Conservation (phyloP, 2,113 vertebrate species). For the Ptilorrhoa leucosticta region DNA sequence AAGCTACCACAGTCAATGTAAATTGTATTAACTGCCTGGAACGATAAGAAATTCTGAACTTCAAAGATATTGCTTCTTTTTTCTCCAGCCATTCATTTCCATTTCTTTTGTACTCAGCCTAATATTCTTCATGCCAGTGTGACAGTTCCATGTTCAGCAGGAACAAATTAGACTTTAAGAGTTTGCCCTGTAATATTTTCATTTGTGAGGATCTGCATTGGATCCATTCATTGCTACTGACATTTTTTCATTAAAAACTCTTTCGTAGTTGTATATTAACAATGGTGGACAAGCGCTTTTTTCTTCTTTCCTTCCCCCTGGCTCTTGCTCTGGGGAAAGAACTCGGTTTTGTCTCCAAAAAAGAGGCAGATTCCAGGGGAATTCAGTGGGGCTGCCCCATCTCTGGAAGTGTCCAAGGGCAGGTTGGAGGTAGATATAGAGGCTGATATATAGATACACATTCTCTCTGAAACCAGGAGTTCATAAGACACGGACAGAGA, state of each 20-base stretch:
- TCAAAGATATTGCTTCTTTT: neutral
- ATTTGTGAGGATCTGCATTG: neutral
- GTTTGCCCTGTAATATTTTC: neutral
- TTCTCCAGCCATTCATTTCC: neutral
- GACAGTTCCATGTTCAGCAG: neutral
- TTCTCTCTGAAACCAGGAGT: neutral
- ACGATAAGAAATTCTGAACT: neutral
- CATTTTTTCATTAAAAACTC: neutral
- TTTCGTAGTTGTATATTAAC: neutral
- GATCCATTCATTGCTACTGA: neutral
- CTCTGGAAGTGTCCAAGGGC: neutral
- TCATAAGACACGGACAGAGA: conserved; percentile 22
- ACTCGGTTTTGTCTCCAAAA: neutral
- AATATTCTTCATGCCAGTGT: neutral
- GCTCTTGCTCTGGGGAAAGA: neutral
- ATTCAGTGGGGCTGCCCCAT: neutral
- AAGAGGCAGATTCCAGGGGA: neutral
- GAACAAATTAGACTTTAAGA: neutral
- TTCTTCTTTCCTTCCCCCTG: neutral
- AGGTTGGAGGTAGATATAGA: neutral
- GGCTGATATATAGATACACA: neutral
- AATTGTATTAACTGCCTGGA: neutral
- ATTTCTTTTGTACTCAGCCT: neutral
- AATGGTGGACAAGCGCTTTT: neutral
- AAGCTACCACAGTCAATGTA: neutral